Evolutionary conservation across 1,140 invertebrate species (phyloP).

Genomic region (Sarcophaga peregrina): DNA sequence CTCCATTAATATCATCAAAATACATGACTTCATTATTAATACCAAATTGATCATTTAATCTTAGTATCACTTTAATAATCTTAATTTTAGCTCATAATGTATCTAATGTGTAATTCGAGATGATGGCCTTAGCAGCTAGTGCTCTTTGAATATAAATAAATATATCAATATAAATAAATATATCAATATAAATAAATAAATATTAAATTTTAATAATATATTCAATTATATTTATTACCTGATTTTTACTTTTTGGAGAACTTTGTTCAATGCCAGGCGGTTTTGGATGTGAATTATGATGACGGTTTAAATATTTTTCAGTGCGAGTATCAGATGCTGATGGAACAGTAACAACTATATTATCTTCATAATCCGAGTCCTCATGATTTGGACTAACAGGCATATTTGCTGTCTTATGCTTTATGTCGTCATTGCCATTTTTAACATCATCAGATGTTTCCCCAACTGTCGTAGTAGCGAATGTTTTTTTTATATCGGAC

Average conservation of each 20-base stretch:
- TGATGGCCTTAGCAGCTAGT: no score
- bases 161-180: no score
- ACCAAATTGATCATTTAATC: no score
- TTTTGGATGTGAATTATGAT: slow-evolving; percentile 39
- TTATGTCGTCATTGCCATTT: background rate
- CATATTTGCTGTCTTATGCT: background rate
- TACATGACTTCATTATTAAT: no score
- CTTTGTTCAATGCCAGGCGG: slow-evolving; percentile 41
- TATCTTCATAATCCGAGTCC: slow-evolving; percentile 71
- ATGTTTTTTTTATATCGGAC: no score
- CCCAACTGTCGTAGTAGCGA: no score
- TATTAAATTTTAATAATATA: background rate
- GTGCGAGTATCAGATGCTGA: slow-evolving; percentile 48
- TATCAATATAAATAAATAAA: no score
- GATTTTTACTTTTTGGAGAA: slow-evolving; percentile 40
- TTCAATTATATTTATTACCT: slow-evolving; percentile 23
- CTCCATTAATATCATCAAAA: no score
- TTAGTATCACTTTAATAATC: no score
- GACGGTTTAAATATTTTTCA: slow-evolving; percentile 26
- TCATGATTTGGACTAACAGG: slow-evolving; percentile 52
- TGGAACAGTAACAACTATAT: slow-evolving; percentile 71
- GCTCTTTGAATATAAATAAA: no score
- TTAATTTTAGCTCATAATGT: no score
- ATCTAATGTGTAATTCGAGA: no score
- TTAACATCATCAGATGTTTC: background rate